phyloP scores from a whole-genome alignment of 1,140 invertebrate genomes.

The Andricus grossulariae region DNA sequence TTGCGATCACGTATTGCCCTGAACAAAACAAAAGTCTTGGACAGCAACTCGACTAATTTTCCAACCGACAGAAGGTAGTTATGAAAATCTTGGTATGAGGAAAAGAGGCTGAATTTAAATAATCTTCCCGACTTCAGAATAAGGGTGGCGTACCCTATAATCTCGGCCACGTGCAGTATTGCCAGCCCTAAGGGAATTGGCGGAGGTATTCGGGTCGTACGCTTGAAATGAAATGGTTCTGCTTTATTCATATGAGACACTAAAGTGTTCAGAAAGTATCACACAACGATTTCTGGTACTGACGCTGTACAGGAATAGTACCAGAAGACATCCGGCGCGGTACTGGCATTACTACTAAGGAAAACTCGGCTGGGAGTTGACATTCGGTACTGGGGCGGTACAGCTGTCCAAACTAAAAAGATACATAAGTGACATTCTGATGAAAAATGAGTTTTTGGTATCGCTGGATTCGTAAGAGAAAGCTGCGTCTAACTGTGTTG shows the following conservation, averaged over 20 bases:
- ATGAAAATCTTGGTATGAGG: constrained; percentile 53
- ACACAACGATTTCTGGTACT: no score
- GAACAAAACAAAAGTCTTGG: constrained; percentile 56
- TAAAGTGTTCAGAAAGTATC: constrained; percentile 23
- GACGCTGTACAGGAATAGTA: no score
- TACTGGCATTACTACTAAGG: no score
- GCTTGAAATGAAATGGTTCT: constrained; percentile 11
- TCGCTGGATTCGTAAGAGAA: no score
- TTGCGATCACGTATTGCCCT: constrained; percentile 27
- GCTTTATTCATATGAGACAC: constrained; percentile 37
- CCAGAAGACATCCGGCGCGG: no score
- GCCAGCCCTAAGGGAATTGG: constrained; percentile 43
- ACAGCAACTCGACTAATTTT: constrained; percentile 55
- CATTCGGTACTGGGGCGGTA: no score
- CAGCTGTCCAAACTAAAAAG: no score
- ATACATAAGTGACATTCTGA: no score
- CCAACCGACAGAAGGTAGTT: constrained; percentile 50
- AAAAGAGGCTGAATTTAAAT: constrained; percentile 69
- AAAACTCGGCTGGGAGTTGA: no score
- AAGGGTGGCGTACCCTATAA: constrained; percentile 71
- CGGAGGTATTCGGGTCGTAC: constrained; percentile 38
- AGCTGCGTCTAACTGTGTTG: no score
- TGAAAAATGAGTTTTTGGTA: no score
- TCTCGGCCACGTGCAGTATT: constrained; percentile 68
- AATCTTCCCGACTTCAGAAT: constrained; percentile 64